These are phyloP conservation scores for Zootermopsis nevadensis DNA, from an alignment of 2,888 invertebrate genomes.

Conservation along the genomic window DNA sequence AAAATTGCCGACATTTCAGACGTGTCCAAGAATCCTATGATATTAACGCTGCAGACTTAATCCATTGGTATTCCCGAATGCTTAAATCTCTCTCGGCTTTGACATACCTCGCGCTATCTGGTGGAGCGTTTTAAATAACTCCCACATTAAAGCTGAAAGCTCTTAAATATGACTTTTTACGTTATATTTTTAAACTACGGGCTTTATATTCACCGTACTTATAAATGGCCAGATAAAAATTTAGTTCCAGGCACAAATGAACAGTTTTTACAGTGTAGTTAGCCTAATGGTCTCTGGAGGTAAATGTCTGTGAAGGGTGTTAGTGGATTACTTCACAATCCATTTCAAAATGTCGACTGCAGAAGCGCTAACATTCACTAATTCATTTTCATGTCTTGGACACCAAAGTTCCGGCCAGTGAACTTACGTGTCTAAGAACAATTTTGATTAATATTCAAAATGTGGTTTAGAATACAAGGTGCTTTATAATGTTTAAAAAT, in stretches of 20 bases:
- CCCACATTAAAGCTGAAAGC: background rate
- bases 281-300: background rate
- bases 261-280: background rate
- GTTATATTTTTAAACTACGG: background rate
- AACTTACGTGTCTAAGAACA: background rate
- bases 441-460: background rate
- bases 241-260: background rate
- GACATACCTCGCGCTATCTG: background rate
- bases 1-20: background rate
- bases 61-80: too few relatives aligned
- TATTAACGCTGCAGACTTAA: background rate
- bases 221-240: slow-evolving; percentile 16
- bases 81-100: background rate
- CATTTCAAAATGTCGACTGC: too few relatives aligned
- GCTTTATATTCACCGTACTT: background rate
- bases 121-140: background rate
- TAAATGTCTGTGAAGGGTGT: too few relatives aligned
- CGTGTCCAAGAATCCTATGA: background rate
- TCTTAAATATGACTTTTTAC: background rate
- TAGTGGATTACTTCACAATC: too few relatives aligned
- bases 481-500: background rate
- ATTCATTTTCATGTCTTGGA: too few relatives aligned
- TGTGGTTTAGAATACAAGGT: background rate
- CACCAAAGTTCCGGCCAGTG: too few relatives aligned
- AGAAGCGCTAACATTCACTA: too few relatives aligned